Base-by-base conservation (phyloP, 1,140 invertebrate species). In the Brachionus koreanus region DNA sequence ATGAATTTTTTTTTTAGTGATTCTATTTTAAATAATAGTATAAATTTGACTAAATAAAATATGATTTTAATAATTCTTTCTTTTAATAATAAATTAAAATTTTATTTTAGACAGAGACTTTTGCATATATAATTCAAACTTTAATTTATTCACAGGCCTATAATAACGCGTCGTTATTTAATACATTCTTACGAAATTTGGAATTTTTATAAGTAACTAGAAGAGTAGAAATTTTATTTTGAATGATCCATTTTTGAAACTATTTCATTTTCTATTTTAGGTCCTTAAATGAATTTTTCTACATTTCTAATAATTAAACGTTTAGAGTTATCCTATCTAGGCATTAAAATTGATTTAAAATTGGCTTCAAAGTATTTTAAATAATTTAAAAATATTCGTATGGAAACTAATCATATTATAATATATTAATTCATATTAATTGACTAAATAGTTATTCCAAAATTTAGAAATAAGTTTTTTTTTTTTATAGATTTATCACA, bases 31-130 rank as follows among this genome's bases (percentile, higher is more conserved):
- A 57, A 19, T 25, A 57, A 19, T 19, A 19, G 19, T 57, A 57
- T n/a, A 19, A 25, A 7, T 57, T 57, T 57, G 49, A 57, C 16
- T 57, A 16, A 23, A 57, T 57, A 7, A 57, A 57, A 57, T n/a
- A 57, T 57, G n/a, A 57, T 57, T 19, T 23, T 57, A 25, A 57
- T 57, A 57, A 57, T 57, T 57, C 19, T 19, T 23, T 57, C 49
- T 57, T 57, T 57, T n/a, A 57, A 57, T 57, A 57, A 57, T 57
- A 57, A 57, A 57, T 57, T 57, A 57, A 57, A 57, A 57, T 57
- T 57, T 57, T 57, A 57, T 57, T 23, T 57, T 23, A 19, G 9
- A 19, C 9, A 16, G 19, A 57, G 49, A 57, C 7, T 57, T 57
- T 57, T 7, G 16, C 49, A 57, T 57, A 19, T 57, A 57, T 57